Evolutionary conservation across 2,888 invertebrate species (phyloP).

Genomic region (Nymphalis c-album): DNA sequence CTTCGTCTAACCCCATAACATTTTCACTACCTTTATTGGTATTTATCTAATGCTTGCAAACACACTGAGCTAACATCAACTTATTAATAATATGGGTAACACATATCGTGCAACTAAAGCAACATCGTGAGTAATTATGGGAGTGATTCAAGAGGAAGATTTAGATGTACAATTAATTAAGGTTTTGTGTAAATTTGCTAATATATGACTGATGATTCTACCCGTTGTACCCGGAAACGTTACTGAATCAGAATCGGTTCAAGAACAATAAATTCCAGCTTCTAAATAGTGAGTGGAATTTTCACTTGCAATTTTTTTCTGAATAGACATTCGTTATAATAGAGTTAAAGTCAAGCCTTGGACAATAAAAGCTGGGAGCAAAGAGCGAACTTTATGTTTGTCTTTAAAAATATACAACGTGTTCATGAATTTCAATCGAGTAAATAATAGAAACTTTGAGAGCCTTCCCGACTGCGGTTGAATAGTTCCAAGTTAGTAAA

Average conservation of each 20-base stretch:
- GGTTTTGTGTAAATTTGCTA: too few relatives aligned
- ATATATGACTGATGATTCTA: too few relatives aligned
- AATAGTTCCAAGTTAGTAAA: too few relatives aligned
- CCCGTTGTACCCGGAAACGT: too few relatives aligned
- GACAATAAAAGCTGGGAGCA: background rate
- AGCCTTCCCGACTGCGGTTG: too few relatives aligned
- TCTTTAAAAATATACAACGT: background rate
- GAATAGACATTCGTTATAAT: slow-evolving; percentile 2
- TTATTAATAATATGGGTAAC: background rate
- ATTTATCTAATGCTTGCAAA: too few relatives aligned
- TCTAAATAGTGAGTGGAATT: background rate
- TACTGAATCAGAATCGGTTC: too few relatives aligned
- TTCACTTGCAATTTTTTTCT: background rate
- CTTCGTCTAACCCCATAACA: too few relatives aligned
- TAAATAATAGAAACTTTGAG: background rate
- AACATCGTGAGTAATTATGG: background rate
- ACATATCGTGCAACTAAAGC: background rate
- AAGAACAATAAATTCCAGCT: background rate
- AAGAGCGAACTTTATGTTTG: slow-evolving; percentile 1
- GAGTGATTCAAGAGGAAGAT: background rate
- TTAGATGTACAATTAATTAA: too few relatives aligned
- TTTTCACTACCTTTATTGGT: too few relatives aligned
- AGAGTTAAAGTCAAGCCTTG: background rate
- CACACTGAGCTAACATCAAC: too few relatives aligned
- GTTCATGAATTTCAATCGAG: background rate